Conservation (phyloP, 1,140 invertebrate species). For the Ooceraea biroi region DNA sequence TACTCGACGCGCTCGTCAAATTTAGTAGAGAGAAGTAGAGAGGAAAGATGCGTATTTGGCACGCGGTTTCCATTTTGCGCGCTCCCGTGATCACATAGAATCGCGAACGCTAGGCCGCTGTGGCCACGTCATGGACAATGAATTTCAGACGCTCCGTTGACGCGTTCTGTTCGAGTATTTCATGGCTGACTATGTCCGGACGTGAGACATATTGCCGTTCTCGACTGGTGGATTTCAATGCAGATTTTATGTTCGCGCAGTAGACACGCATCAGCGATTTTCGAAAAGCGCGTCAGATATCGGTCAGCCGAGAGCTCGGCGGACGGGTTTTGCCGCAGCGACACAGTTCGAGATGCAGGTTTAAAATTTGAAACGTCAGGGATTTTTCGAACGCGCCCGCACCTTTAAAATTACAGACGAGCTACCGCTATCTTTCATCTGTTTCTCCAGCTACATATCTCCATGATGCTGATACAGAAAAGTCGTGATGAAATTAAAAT, state of each 20-base stretch:
- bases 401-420: not conserved
- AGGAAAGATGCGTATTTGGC: constrained; percentile 44
- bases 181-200: constrained; percentile 56
- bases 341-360: not conserved
- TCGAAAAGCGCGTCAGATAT: constrained; percentile 44
- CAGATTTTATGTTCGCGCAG: constrained; percentile 54
- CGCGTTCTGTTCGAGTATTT: constrained; percentile 58
- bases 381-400: not conserved
- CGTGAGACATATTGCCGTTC: constrained; percentile 62
- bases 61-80: constrained; percentile 58
- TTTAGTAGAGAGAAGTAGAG: not conserved
- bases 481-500: constrained; percentile 33
- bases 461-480: too few species aligned
- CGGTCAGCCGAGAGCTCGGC: not conserved
- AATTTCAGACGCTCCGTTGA: constrained; percentile 64
- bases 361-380: constrained; percentile 12
- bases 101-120: constrained; percentile 11
- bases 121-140: constrained; percentile 47
- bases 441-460: too few species aligned
- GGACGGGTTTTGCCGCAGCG: not conserved
- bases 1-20: constrained; percentile 24
- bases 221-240: constrained; percentile 58
- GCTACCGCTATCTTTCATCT: too few species aligned
- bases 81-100: constrained; percentile 54
- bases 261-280: constrained; percentile 55